Evolutionary conservation across 1,140 invertebrate species (phyloP), one percentile per base, ranked within the genome.

Genomic region (Cryptotermes secundus): DNA sequence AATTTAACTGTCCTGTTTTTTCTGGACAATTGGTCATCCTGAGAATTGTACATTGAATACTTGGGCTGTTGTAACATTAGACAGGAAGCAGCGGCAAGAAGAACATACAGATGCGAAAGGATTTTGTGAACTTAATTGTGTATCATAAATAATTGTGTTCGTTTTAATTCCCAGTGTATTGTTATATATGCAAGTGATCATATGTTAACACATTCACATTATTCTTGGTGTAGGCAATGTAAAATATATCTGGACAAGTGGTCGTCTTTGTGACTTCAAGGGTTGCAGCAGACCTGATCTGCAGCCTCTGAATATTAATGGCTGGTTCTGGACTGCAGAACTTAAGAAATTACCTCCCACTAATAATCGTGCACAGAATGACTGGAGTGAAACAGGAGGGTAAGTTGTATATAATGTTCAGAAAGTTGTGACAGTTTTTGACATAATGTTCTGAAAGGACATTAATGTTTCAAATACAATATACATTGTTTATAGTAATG

Each of bases 281-380:
- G 95, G 95, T 79, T 96, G 95, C 87, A 81, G 87, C 34, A 93
- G 95, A 85, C 92, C 95, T 31, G 95, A 96, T 88, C 90, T 96
- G 81, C 92, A 95, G 86, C 95, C 95, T 19, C 91, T 93, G n/a
- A 91, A 93, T 45, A 89, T 96, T 81, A 96, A 96, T 86, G 96
- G 95, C 31, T 96, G 96, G 96, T 96, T 96, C 91, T 96, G 96
- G 96, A 96, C 95, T 26, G 95, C 95, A 10, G 95, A 94, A 85
- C 91, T 96, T 31, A 94, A 95, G 88, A 96, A 96, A 88, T 89
- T 96, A 85, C 94, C 95, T 2, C 95, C 95, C 34, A 95, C 94
- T 34, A 94, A 91, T 80, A 93, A 96, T 87, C 92, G 95, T 35
- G 91, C 91, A 31, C 94, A 95, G 88, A 96, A 96, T 86, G 95